phyloP scores from a whole-genome alignment of 2,888 invertebrate species.

The Drosophila subquinaria region DNA sequence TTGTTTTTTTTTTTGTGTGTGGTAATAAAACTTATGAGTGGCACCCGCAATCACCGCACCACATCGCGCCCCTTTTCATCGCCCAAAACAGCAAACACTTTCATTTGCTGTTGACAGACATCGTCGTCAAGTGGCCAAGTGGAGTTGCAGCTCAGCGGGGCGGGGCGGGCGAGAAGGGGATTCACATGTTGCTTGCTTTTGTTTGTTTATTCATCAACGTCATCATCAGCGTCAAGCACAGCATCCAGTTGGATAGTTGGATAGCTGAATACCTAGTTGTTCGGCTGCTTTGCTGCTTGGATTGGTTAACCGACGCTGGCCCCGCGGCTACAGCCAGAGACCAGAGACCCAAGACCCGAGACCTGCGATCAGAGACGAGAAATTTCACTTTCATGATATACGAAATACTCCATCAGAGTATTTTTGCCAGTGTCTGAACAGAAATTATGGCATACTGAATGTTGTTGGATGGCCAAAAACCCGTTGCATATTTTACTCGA shows the following conservation, averaged over 20 bases:
- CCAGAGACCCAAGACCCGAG: slow-evolving; percentile 8
- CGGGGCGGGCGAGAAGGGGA: not conserved
- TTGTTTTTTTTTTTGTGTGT: slow-evolving; percentile 61
- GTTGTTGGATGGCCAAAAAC: slow-evolving; percentile 46
- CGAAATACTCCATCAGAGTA: slow-evolving; percentile 57
- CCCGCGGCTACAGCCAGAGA: slow-evolving; percentile 44
- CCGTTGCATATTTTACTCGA: slow-evolving; percentile 50
- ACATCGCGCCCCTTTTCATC: slow-evolving; percentile 59
- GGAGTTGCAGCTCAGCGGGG: slow-evolving; percentile 11
- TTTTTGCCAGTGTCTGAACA: slow-evolving; percentile 43
- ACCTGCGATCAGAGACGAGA: slow-evolving; percentile 37
- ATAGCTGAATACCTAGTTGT: slow-evolving; percentile 34
- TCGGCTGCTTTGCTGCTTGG: slow-evolving; percentile 17
- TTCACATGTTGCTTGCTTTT: slow-evolving; percentile 58
- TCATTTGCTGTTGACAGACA: slow-evolving; percentile 78
- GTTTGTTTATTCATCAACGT: slow-evolving; percentile 69
- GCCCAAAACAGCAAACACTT: slow-evolving; percentile 67
- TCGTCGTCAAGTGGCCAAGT: slow-evolving; percentile 72
- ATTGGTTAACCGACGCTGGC: slow-evolving; percentile 52
- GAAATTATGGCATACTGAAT: slow-evolving; percentile 59
- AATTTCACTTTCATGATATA: slow-evolving; percentile 63
- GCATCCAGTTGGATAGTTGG: slow-evolving; percentile 56
- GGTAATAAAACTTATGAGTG: slow-evolving; percentile 78
- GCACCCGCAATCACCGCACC: slow-evolving; percentile 68
- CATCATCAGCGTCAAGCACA: slow-evolving; percentile 65